phyloP scores from a whole-genome alignment of 2,797 vertebrate species.

The Sebastes variabilis region DNA sequence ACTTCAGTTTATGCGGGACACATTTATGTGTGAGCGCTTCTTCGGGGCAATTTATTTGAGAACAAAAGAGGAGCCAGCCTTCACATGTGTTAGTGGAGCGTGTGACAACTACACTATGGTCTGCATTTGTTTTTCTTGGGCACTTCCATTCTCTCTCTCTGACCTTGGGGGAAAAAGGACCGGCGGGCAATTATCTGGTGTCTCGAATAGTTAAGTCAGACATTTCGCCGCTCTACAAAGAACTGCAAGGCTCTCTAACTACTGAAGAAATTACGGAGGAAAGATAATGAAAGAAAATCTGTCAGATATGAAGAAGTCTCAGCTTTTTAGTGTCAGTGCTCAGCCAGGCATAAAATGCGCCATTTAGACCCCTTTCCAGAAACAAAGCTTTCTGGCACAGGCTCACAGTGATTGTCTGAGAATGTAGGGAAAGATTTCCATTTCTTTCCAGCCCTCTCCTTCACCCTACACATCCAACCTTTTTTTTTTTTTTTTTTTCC shows the following conservation, averaged over 20 bases:
- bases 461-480: constrained; percentile 22
- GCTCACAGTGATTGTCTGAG: constrained; percentile 72
- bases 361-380: constrained; percentile 71
- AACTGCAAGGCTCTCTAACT: constrained; percentile 59
- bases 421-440: constrained; percentile 72
- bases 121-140: constrained; percentile 80
- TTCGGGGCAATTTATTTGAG: constrained; percentile 78
- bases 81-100: constrained; percentile 73
- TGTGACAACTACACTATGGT: constrained; percentile 79
- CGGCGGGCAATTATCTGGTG: constrained; percentile 77
- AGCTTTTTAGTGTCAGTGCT: constrained; percentile 76
- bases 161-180: constrained; percentile 76
- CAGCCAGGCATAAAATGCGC: constrained; percentile 77
- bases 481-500: constrained; percentile 25
- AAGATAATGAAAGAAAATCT: constrained; percentile 79
- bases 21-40: constrained; percentile 74
- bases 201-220: constrained; percentile 79
- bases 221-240: constrained; percentile 68
- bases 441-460: constrained; percentile 41
- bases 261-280: constrained; percentile 71
- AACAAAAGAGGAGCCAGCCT: constrained; percentile 73
- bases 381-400: constrained; percentile 72
- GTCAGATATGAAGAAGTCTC: constrained; percentile 76
- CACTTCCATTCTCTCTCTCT: constrained; percentile 69
- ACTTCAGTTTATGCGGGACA: constrained; percentile 61